These are phyloP conservation scores for Pseudochirops cupreus DNA, from an alignment of 2,797 vertebrate species.

Conservation along the genomic window DNA sequence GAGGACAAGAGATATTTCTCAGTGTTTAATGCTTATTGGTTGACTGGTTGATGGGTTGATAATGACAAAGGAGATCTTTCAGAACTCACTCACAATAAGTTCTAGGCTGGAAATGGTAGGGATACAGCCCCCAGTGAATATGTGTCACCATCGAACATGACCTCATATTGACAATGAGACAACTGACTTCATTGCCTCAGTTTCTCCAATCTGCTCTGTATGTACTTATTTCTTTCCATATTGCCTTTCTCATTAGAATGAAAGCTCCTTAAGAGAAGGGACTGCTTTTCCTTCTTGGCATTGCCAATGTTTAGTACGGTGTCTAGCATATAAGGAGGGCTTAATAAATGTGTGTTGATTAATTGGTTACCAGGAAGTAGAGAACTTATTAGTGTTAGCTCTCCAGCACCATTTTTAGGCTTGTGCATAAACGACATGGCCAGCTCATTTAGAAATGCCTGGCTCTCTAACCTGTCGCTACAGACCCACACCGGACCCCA, in stretches of 20 bases:
- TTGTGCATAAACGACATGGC: neutral
- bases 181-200: neutral
- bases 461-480: neutral
- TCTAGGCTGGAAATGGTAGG: neutral
- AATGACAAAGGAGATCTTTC: neutral
- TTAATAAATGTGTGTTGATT: neutral
- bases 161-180: neutral
- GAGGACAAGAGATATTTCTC: neutral
- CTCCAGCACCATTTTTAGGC: neutral
- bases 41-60: neutral
- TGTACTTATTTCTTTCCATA: neutral
- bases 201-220: neutral
- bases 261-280: neutral
- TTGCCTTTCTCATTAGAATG: neutral
- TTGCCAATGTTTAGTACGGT: neutral
- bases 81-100: neutral
- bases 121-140: neutral
- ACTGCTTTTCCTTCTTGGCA: neutral
- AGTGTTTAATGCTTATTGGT: neutral
- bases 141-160: neutral
- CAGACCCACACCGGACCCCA: neutral
- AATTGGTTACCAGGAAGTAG: neutral
- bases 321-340: neutral
- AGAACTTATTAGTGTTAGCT: neutral
- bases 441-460: neutral